Percentiles rank a stretch among this genome's conserved stretches.
phyloP scores from a whole-genome alignment of 2,888 invertebrate species.

The Bombyx huttoni region DNA sequence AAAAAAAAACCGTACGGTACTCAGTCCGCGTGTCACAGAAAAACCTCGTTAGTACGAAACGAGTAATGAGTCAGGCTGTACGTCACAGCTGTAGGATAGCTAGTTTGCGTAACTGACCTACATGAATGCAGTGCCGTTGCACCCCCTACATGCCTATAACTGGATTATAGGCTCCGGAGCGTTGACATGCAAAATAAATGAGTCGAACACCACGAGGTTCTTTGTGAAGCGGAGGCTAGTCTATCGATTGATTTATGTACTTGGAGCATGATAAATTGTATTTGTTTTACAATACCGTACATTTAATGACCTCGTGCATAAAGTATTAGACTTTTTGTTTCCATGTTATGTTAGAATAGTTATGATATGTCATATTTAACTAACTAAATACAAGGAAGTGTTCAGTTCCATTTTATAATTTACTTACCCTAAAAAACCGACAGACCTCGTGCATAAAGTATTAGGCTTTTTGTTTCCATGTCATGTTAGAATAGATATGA shows the following conservation, averaged over 20 bases:
- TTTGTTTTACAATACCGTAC: not conserved
- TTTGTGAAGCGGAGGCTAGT: not conserved
- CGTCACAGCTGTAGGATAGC: constrained; percentile 27
- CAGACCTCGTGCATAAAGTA: not conserved
- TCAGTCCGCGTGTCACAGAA: not conserved
- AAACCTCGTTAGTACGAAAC: constrained; percentile 7
- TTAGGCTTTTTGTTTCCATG: too few species aligned
- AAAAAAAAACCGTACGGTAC: not conserved
- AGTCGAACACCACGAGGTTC: constrained; percentile 4
- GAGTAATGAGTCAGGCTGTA: constrained; percentile 17
- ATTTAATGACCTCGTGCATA: too few species aligned
- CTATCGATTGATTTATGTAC: not conserved
- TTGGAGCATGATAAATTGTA: not conserved
- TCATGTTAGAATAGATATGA: too few species aligned
- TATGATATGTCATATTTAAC: not conserved
- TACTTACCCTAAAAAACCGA: constrained; percentile 38
- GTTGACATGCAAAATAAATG: constrained; percentile 29
- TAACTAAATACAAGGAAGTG: constrained; percentile 26
- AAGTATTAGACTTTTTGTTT: too few species aligned
- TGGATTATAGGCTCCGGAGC: constrained; percentile 36
- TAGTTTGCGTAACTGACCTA: constrained; percentile 49
- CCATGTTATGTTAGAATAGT: too few species aligned
- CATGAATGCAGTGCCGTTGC: constrained; percentile 42
- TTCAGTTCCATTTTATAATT: constrained; percentile 16
- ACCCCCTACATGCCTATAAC: constrained; percentile 38